Percentiles rank a stretch among this genome's conserved stretches.
phyloP scores from a whole-genome alignment of 2,113 vertebrate genomes.

The Pogonocichla stellata region DNA sequence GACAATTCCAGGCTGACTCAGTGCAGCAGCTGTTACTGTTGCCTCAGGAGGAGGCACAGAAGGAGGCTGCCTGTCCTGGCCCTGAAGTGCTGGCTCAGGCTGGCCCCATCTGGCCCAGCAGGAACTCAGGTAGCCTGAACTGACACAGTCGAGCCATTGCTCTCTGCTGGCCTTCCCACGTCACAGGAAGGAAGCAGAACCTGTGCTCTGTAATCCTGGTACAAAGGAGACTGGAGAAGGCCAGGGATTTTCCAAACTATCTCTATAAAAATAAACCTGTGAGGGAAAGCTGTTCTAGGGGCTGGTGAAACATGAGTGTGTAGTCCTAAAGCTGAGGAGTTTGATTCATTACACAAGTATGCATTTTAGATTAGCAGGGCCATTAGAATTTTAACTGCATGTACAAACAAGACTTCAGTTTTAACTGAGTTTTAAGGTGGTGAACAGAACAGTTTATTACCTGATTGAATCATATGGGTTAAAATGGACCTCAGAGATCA shows the following conservation, averaged over 20 bases:
- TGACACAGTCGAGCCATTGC: neutral
- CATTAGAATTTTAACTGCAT: neutral
- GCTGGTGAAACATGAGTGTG: neutral
- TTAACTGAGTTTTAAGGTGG: neutral
- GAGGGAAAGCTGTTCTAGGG: neutral
- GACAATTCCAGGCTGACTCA: neutral
- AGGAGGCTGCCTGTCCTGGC: neutral
- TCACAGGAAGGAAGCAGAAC: neutral
- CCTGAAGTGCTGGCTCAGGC: neutral
- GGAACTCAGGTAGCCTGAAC: neutral
- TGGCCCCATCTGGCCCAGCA: neutral
- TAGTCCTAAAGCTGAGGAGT: neutral
- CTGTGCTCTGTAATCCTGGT: neutral
- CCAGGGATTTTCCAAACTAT: neutral
- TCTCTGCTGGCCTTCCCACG: neutral
- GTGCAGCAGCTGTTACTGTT: neutral
- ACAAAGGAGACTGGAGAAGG: neutral
- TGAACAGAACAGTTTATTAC: neutral
- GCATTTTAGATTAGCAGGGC: neutral
- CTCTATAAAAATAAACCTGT: neutral
- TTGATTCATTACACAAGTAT: neutral
- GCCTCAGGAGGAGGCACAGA: neutral
- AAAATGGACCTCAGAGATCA: neutral
- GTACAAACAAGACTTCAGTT: neutral
- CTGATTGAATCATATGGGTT: neutral